Evolutionary conservation across 2,888 invertebrate genomes (phyloP).

Genomic region (Cactoblastis cactorum): DNA sequence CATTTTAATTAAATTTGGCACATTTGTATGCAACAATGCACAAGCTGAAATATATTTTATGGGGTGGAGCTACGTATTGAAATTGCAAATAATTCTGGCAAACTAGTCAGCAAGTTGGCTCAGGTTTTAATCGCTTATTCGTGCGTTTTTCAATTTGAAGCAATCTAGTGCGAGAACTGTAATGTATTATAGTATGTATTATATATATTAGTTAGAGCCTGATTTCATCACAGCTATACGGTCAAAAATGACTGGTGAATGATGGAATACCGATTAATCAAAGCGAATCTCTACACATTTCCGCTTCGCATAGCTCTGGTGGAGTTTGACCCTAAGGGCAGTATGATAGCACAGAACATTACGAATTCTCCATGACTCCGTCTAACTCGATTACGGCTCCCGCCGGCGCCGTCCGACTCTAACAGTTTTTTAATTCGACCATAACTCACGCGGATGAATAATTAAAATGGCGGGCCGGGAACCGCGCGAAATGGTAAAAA

Average conservation of each 20-base stretch:
- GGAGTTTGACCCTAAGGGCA: too few relatives aligned
- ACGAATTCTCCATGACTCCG: slow-evolving; percentile 71
- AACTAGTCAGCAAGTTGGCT: slow-evolving; percentile 49
- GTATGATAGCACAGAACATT: slow-evolving; percentile 37
- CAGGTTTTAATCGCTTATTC: slow-evolving; percentile 38
- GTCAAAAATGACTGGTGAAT: too few relatives aligned
- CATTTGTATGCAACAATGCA: slow-evolving; percentile 26
- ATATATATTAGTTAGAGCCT: too few relatives aligned
- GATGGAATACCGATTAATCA: too few relatives aligned
- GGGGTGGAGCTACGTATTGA: slow-evolving; percentile 54
- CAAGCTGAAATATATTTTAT: neutral
- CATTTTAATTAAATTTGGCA: neutral
- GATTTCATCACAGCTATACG: too few relatives aligned
- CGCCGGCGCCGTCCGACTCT: slow-evolving; percentile 73
- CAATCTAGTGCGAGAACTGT: slow-evolving; percentile 14
- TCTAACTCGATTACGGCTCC: slow-evolving; percentile 73
- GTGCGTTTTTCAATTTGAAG: slow-evolving; percentile 26
- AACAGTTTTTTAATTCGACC: slow-evolving; percentile 81
- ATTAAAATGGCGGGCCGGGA: slow-evolving; percentile 74
- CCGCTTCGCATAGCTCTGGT: too few relatives aligned
- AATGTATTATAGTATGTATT: too few relatives aligned
- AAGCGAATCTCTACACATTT: too few relatives aligned
- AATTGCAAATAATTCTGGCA: slow-evolving; percentile 62
- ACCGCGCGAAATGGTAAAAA: slow-evolving; percentile 69
- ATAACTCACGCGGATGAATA: slow-evolving; percentile 79